Evolutionary conservation across 2,888 invertebrate genomes (phyloP).

Genomic region (Abrostola tripartita): DNA sequence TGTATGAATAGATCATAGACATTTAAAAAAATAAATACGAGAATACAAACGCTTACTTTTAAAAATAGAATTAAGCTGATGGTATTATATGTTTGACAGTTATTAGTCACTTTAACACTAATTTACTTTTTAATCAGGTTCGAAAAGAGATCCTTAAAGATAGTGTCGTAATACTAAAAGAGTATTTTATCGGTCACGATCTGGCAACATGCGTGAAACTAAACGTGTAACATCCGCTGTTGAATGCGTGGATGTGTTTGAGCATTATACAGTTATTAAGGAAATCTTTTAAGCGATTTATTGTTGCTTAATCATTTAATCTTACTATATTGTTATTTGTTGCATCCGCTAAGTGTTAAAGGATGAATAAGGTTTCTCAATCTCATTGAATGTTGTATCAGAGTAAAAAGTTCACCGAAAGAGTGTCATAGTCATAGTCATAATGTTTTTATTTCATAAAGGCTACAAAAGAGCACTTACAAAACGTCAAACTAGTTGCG

Average conservation of each 20-base stretch:
- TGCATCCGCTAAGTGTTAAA: slow-evolving; percentile 22
- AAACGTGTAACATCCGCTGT: slow-evolving; percentile 34
- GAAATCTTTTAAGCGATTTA: slow-evolving; percentile 25
- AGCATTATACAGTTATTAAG: slow-evolving; percentile 33
- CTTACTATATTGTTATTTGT: slow-evolving; percentile 23
- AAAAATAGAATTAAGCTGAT: too few species aligned
- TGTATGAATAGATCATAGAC: too few species aligned
- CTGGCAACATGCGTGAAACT: slow-evolving; percentile 6
- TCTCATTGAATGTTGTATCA: too few species aligned
- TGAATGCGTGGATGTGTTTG: slow-evolving; percentile 6
- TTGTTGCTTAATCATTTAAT: slow-evolving; percentile 28
- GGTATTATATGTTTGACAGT: too few species aligned
- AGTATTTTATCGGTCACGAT: slow-evolving; percentile 8
- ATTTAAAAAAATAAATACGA: too few species aligned
- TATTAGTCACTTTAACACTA: too few species aligned
- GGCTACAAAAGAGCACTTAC: too few species aligned
- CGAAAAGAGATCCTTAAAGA: neutral
- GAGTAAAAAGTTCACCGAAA: too few species aligned
- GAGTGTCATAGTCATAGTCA: too few species aligned
- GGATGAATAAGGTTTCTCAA: neutral
- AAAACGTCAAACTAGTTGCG: too few species aligned
- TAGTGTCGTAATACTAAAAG: slow-evolving; percentile 1
- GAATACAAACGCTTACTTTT: too few species aligned
- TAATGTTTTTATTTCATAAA: too few species aligned
- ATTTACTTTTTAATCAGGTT: neutral